A percentile compares a stretch with the other conserved stretches of the same genome.
Conservation (phyloP, 1,140 invertebrate genomes). For the Drosophila melanica region DNA sequence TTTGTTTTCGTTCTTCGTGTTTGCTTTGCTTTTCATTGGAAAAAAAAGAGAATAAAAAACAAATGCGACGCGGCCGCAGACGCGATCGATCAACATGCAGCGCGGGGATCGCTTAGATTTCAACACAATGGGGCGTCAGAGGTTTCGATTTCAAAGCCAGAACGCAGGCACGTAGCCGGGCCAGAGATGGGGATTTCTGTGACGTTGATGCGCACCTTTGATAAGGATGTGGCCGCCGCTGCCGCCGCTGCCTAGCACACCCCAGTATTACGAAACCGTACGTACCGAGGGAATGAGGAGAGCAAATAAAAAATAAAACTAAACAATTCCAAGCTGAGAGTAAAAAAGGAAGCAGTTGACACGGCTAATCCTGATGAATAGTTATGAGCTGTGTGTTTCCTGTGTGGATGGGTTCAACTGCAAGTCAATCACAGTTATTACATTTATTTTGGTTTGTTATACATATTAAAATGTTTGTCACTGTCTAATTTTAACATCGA, state of each 20-base stretch:
- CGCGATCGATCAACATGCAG: constrained; percentile 75
- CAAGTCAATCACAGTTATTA: neutral
- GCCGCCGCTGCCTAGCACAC: constrained; percentile 47
- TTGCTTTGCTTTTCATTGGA: constrained; percentile 66
- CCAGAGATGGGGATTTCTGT: constrained; percentile 38
- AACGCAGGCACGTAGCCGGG: constrained; percentile 58
- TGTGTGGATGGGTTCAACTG: neutral
- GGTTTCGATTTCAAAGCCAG: constrained; percentile 77
- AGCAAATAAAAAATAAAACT: constrained; percentile 8
- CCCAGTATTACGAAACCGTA: constrained; percentile 52
- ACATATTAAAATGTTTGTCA: neutral
- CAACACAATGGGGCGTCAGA: constrained; percentile 69
- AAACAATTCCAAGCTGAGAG: constrained; percentile 8
- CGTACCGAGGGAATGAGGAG: neutral
- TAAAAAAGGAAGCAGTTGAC: constrained; percentile 49
- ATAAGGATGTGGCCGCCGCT: constrained; percentile 64
- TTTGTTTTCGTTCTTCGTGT: constrained; percentile 50
- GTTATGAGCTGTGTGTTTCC: constrained; percentile 26
- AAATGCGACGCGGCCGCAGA: neutral
- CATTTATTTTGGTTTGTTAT: neutral
- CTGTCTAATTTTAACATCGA: neutral
- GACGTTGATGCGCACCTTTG: constrained; percentile 77
- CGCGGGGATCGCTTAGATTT: constrained; percentile 68
- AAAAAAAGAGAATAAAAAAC: constrained; percentile 27
- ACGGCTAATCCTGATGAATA: constrained; percentile 66